Evolutionary conservation across 2,797 vertebrate genomes (phyloP).

Genomic region (Dryobates pubescens): DNA sequence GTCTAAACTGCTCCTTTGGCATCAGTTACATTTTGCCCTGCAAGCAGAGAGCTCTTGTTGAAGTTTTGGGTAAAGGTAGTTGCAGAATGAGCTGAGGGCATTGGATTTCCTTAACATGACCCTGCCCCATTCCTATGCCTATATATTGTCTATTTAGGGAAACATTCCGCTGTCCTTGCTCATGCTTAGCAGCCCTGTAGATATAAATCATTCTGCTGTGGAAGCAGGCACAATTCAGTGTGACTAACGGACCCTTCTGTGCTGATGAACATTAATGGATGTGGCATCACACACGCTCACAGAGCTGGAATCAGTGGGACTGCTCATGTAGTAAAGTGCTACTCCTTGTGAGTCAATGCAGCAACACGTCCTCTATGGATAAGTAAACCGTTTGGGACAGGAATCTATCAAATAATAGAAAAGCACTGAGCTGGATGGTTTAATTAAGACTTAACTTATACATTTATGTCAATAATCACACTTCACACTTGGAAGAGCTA

Average conservation of each 20-base stretch:
- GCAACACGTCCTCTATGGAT: not conserved
- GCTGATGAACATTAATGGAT: constrained; percentile 63
- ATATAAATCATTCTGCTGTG: constrained; percentile 63
- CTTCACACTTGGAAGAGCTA: not conserved
- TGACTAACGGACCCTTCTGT: constrained; percentile 52
- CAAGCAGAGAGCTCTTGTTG: not conserved
- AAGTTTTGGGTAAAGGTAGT: constrained; percentile 1
- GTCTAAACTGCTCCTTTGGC: not conserved
- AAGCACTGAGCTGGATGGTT: not conserved
- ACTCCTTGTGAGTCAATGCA: not conserved
- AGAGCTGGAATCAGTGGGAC: not conserved
- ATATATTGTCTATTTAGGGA: constrained; percentile 71
- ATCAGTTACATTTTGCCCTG: not conserved
- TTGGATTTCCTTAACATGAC: constrained; percentile 44
- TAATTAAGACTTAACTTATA: constrained; percentile 19
- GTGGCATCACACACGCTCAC: not conserved
- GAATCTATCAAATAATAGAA: not conserved
- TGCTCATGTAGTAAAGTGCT: not conserved
- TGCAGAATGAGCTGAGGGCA: constrained; percentile 26
- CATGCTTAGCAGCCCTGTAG: constrained; percentile 36
- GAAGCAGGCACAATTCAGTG: constrained; percentile 53
- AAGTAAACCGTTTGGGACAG: not conserved
- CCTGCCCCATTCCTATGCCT: constrained; percentile 51
- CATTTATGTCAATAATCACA: not conserved
- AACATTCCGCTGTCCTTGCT: constrained; percentile 70